Evolutionary conservation across 1,140 invertebrate species (phyloP).

Genomic region (Cylas formicarius): DNA sequence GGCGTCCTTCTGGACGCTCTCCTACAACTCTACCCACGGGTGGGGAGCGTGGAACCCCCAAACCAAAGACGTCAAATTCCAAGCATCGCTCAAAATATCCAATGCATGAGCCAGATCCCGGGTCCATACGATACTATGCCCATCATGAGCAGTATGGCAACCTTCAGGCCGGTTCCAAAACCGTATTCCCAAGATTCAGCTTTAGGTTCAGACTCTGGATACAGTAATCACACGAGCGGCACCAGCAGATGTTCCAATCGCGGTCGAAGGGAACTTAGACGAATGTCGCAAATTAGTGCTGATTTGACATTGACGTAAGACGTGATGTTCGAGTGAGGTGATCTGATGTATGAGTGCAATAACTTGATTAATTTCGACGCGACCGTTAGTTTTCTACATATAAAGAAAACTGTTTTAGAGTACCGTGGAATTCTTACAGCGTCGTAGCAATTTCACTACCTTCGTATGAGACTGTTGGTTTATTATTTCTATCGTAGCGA

Average conservation of each 20-base stretch:
- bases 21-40: constrained; percentile 53
- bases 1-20: constrained; percentile 59
- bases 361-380: constrained; percentile 12
- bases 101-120: constrained; percentile 46
- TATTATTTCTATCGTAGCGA: too few species aligned
- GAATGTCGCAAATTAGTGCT: constrained; percentile 40
- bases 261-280: constrained; percentile 35
- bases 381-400: constrained; percentile 12
- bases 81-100: constrained; percentile 45
- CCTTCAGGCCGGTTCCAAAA: constrained; percentile 39
- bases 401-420: constrained; percentile 4
- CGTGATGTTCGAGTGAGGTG: constrained; percentile 4
- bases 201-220: constrained; percentile 60
- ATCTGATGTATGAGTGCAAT: constrained; percentile 14
- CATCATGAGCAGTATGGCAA: constrained; percentile 45
- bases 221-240: constrained; percentile 56
- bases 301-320: constrained; percentile 39
- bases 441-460: too few species aligned
- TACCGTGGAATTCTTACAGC: too few species aligned
- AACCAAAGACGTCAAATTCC: constrained; percentile 32
- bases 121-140: constrained; percentile 52
- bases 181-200: constrained; percentile 48
- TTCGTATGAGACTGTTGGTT: too few species aligned
- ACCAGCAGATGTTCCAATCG: constrained; percentile 39
- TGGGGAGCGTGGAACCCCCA: constrained; percentile 43